Evolutionary conservation across 2,797 vertebrate species (phyloP).

Genomic region (Allobates femoralis): DNA sequence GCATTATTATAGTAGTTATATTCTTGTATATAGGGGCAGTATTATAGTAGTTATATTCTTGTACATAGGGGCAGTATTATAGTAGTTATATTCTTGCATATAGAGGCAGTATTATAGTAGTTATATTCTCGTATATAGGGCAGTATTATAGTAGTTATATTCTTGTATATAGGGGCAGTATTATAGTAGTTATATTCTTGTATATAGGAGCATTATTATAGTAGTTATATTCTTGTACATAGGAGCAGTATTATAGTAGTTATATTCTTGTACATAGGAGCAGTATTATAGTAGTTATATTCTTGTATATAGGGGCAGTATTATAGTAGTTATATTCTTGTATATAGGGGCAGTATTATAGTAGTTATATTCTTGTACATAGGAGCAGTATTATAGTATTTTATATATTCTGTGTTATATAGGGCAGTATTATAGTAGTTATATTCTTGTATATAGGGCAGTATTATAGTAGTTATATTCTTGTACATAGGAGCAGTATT

Average conservation of each 20-base stretch:
- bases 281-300: too few species aligned
- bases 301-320: too few species aligned
- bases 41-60: conserved; percentile 1
- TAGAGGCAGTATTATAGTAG: too few species aligned
- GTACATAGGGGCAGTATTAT: too few species aligned
- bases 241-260: too few species aligned
- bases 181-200: conserved; percentile 13
- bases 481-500: background rate
- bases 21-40: background rate
- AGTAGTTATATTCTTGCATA: too few species aligned
- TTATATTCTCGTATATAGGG: too few species aligned
- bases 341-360: too few species aligned
- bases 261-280: too few species aligned
- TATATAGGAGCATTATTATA: conserved; percentile 7
- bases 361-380: conserved; percentile 20
- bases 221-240: background rate
- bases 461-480: conserved; percentile 9
- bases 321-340: too few species aligned
- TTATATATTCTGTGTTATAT: background rate
- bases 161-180: background rate
- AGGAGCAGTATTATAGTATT: background rate
- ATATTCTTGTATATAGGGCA: background rate
- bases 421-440: background rate
- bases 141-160: conserved; percentile 4
- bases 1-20: conserved; percentile 1